Conservation (phyloP, 2,113 vertebrate genomes). For the Hyperoodon ampullatus region DNA sequence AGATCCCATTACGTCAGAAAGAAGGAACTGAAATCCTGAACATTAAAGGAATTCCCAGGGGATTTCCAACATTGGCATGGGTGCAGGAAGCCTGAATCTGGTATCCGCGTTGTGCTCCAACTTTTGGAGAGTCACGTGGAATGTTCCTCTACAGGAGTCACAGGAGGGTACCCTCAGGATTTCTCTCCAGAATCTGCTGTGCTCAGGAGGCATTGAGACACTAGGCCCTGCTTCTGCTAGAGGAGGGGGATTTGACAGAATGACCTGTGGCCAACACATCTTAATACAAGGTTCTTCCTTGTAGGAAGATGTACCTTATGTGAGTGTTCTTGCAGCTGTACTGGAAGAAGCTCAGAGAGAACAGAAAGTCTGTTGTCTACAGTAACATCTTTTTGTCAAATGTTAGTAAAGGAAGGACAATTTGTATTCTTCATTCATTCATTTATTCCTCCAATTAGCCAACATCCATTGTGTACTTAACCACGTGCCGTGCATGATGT, state of each 20-base stretch:
- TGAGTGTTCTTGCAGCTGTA: neutral
- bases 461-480: neutral
- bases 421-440: neutral
- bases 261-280: neutral
- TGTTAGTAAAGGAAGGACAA: neutral
- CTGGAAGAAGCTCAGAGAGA: neutral
- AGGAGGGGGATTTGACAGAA: fast-evolving
- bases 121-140: neutral
- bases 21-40: neutral
- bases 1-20: conserved; percentile 46
- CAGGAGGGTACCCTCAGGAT: neutral
- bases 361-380: neutral
- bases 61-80: neutral
- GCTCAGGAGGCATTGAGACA: neutral
- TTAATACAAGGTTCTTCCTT: neutral
- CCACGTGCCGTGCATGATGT: neutral
- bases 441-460: neutral
- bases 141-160: fast-evolving
- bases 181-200: neutral
- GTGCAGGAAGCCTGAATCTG: neutral
- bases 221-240: neutral
- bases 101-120: neutral
- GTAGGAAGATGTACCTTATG: neutral
- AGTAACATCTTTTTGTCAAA: neutral
- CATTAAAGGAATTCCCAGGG: neutral